These are phyloP conservation scores for Pristionchus exspectatus DNA, from an alignment of 2,888 invertebrate genomes.

Conservation along the genomic window DNA sequence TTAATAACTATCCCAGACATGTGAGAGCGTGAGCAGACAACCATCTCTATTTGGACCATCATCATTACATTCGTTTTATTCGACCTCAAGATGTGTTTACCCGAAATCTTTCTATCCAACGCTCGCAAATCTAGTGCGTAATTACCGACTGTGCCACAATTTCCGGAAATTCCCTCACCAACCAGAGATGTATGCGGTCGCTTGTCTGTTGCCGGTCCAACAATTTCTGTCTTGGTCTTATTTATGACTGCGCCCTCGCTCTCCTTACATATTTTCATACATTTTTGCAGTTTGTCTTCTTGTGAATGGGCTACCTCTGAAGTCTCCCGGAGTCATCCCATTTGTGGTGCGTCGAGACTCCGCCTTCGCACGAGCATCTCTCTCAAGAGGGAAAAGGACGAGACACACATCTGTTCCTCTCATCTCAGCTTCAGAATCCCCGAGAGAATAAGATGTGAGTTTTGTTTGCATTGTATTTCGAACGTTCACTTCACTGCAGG, in stretches of 20 bases:
- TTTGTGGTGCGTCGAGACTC: neutral
- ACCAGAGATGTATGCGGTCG: neutral
- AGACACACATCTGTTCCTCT: conserved; percentile 17
- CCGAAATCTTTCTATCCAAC: neutral
- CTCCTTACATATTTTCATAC: neutral
- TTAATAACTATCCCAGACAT: neutral
- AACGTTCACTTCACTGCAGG: neutral
- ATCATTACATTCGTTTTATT: neutral
- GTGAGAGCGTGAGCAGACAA: neutral
- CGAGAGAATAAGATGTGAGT: neutral
- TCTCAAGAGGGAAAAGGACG: conserved; percentile 8
- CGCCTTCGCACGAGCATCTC: conserved; percentile 6
- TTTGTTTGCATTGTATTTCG: neutral
- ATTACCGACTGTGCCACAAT: neutral
- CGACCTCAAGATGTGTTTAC: conserved; percentile 18
- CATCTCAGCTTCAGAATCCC: conserved; percentile 15
- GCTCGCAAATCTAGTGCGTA: neutral
- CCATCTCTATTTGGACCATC: neutral
- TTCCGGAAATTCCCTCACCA: neutral
- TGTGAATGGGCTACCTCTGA: neutral
- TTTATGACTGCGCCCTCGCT: conserved; percentile 16
- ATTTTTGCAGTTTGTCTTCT: neutral
- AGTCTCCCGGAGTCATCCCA: neutral
- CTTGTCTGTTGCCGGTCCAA: neutral
- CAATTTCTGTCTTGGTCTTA: neutral